Conservation (phyloP, 2,113 vertebrate genomes). For the Odocoileus hemionus region DNA sequence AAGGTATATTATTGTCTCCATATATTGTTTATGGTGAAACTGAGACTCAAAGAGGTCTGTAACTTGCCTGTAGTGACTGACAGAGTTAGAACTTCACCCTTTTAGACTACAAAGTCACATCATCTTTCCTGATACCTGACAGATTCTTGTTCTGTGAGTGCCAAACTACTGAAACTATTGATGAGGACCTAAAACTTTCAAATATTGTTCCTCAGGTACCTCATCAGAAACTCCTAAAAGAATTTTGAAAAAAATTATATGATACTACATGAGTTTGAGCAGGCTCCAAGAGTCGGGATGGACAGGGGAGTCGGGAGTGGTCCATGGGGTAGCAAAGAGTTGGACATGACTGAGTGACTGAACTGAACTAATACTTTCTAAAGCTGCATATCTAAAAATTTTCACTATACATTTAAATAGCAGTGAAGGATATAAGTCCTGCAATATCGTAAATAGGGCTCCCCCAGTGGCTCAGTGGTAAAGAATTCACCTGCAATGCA, state of each 20-base stretch:
- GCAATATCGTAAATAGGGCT: background rate
- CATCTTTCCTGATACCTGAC: background rate
- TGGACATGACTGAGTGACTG: background rate
- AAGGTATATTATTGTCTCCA: background rate
- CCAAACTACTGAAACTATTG: background rate
- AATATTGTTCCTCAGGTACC: background rate
- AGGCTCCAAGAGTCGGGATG: background rate
- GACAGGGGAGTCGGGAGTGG: background rate
- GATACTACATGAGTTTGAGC: background rate
- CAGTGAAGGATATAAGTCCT: background rate
- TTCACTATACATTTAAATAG: background rate
- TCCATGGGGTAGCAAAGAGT: background rate
- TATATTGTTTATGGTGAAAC: background rate
- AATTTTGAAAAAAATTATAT: background rate
- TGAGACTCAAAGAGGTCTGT: background rate
- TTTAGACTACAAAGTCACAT: background rate
- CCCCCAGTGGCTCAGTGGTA: background rate
- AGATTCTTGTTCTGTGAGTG: background rate
- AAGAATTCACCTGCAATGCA: background rate
- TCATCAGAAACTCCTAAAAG: background rate
- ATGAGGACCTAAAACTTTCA: background rate
- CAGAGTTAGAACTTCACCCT: background rate
- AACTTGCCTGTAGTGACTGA: background rate
- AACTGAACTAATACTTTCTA: background rate
- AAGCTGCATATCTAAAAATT: background rate